Conservation (phyloP, 2,113 vertebrate genomes). For the Oxyura jamaicensis region DNA sequence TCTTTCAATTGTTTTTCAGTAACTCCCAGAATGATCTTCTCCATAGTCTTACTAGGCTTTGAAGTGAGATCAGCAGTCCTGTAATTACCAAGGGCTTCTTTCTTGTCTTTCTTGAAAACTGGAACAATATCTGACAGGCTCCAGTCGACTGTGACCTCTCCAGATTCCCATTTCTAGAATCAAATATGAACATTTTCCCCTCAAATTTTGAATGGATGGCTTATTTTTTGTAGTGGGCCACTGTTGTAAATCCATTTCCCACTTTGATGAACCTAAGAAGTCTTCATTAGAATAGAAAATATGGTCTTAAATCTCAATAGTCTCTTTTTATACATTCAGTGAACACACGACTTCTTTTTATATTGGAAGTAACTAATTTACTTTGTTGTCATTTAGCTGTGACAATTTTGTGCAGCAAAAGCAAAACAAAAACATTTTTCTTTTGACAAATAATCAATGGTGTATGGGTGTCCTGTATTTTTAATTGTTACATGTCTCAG, state of each 20-base stretch:
- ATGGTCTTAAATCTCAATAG: neutral
- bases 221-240: neutral
- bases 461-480: neutral
- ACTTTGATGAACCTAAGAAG: neutral
- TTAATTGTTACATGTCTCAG: fast-evolving
- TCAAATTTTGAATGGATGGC: neutral
- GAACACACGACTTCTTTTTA: neutral
- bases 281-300: neutral
- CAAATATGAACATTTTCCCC: neutral
- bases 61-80: neutral
- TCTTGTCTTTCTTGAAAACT: too few relatives aligned
- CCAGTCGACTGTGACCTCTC: neutral
- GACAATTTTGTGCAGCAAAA: neutral
- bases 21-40: neutral
- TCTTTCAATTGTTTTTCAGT: neutral
- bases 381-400: neutral
- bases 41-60: neutral
- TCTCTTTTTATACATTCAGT: neutral
- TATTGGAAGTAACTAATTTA: neutral
- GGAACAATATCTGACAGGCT: neutral
- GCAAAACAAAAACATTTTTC: neutral
- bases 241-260: neutral
- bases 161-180: neutral
- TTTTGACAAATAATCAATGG: neutral
- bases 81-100: too few relatives aligned